Evolutionary conservation across 2,888 invertebrate species (phyloP), one percentile per base, ranked within the genome.

Genomic region (Coelinius sp.): DNA sequence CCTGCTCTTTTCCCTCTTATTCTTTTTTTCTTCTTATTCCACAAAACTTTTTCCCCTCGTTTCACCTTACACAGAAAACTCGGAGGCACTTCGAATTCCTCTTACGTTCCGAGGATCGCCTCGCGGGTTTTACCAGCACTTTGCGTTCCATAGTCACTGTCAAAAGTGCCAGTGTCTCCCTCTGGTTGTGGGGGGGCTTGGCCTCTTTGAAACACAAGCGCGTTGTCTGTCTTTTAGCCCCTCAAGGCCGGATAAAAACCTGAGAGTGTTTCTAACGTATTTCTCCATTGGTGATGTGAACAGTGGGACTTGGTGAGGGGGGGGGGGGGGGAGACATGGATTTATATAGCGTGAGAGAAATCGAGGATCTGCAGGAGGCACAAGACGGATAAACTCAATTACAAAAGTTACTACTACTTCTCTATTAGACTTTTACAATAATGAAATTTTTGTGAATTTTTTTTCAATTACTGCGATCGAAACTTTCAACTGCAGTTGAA

Each of bases 331-430:
- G 69, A 64, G 73, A 41, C 64, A 65, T 53, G 70, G 52, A 72
- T 44, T 31, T 25, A 59, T 59, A 59, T 20, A 59, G 35, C 59
- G 31, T 44, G 59, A 65, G 77, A 77, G 78, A 72, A 73, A 74
- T 77, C 73, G 76, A 65, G 76, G 73, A 63, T 71, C 70, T 70
- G 73, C 52, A 77, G 75, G 80, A 78, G 77, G 80, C 77, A 53
- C 70, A 79, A 79, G 81, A 81, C 79, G 83, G 81, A 80, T 79
- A 83, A 86, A 86, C 85, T 86, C 84, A 85, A 86, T 86, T 86
- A 85, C 84, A 83, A 84, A 86, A 85, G 86, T 86, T 86, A 83
- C 17, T 35, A 59, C 35, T 35, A 31, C 31, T 59, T 31, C n/a
- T 24, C 20, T 31, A 7, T 31, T 31, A 5, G 7, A 31, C 31